These are phyloP conservation scores for Brotula barbata DNA, from an alignment of 2,797 vertebrate species.

Conservation along the genomic window DNA sequence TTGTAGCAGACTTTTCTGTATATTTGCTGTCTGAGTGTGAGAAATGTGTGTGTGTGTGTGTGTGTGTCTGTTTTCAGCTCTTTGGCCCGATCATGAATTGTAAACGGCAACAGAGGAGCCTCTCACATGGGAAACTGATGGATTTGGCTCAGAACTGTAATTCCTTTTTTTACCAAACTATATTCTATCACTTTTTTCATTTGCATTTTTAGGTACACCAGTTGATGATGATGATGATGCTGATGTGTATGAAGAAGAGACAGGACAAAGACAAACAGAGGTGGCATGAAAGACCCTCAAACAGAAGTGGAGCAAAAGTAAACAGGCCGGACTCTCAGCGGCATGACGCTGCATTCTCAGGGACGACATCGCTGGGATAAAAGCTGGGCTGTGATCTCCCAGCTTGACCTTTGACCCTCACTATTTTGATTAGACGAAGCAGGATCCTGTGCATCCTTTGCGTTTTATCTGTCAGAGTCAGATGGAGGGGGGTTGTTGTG, in stretches of 20 bases:
- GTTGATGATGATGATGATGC: background rate
- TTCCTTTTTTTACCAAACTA: too few species aligned
- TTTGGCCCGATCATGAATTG: background rate
- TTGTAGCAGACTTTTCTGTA: background rate
- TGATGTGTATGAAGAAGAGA: slow-evolving; percentile 72
- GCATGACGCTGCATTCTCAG: slow-evolving; percentile 62
- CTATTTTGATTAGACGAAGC: slow-evolving; percentile 76
- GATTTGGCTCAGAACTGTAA: slow-evolving; percentile 8
- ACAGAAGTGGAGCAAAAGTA: slow-evolving; percentile 77
- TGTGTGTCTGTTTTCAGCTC: background rate
- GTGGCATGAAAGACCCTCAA: slow-evolving; percentile 66
- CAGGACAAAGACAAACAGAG: slow-evolving; percentile 46
- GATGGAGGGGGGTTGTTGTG: slow-evolving; percentile 59
- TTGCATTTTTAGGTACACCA: too few species aligned
- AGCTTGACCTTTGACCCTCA: slow-evolving; percentile 67
- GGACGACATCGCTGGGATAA: slow-evolving; percentile 69
- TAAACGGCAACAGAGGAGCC: slow-evolving; percentile 27
- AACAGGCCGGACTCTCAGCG: slow-evolving; percentile 76
- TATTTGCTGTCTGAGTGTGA: slow-evolving; percentile 9
- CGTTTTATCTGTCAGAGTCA: slow-evolving; percentile 71
- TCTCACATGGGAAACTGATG: slow-evolving; percentile 15
- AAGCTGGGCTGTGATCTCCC: slow-evolving; percentile 75
- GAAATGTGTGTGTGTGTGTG: background rate
- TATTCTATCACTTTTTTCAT: too few species aligned
- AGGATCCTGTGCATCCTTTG: slow-evolving; percentile 63